phyloP scores from a whole-genome alignment of 2,888 invertebrate genomes.

The Drosophila tripunctata region DNA sequence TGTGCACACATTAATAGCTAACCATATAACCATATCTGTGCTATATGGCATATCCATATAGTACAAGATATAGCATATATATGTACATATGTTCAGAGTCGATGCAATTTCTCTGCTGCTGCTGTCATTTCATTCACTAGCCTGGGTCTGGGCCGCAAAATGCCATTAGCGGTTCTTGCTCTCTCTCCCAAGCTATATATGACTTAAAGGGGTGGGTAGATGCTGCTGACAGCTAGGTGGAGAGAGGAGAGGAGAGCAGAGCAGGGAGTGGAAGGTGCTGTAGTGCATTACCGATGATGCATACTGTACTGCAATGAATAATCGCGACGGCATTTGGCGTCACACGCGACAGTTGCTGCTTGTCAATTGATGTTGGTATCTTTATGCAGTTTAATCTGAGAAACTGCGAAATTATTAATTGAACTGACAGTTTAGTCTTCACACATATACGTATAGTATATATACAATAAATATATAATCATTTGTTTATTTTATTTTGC shows the following conservation, averaged over 20 bases:
- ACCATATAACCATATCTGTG: conserved; percentile 33
- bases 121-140: conserved; percentile 76
- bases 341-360: conserved; percentile 71
- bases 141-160: conserved; percentile 52
- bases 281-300: conserved; percentile 57
- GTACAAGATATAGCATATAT: conserved; percentile 10
- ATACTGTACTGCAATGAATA: conserved; percentile 69
- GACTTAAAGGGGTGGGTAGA: background rate
- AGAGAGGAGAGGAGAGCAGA: no score
- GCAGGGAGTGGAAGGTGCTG: background rate
- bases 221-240: background rate
- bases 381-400: conserved; percentile 40
- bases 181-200: conserved; percentile 25
- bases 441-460: background rate
- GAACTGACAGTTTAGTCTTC: conserved; percentile 1
- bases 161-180: conserved; percentile 59
- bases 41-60: no score
- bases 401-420: conserved; percentile 10
- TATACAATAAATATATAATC: background rate
- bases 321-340: conserved; percentile 71
- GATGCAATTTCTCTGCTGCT: conserved; percentile 50
- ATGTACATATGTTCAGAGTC: background rate
- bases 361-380: conserved; percentile 72
- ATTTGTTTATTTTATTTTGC: background rate
- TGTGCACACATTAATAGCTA: conserved; percentile 64